A percentile compares a stretch with the other conserved stretches of the same genome.
These are phyloP conservation scores for Siniperca chuatsi DNA, from an alignment of 2,113 vertebrate genomes.

Conservation along the genomic window DNA sequence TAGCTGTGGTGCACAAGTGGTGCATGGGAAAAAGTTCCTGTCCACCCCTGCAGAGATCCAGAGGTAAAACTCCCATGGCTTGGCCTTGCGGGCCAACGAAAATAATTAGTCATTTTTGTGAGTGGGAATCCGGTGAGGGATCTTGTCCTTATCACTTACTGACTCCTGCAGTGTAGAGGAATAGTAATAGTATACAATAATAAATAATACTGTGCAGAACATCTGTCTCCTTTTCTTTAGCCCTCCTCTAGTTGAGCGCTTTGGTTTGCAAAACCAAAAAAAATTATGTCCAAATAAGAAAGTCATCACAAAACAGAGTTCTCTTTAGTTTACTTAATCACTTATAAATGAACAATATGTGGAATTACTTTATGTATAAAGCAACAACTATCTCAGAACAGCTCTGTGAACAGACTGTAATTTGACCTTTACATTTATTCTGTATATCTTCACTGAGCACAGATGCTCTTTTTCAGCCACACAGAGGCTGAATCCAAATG, in stretches of 20 bases:
- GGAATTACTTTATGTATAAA: no score
- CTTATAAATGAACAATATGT: neutral
- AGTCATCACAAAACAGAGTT: no score
- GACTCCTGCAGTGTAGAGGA: neutral
- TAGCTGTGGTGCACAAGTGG: neutral
- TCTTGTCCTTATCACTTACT: neutral
- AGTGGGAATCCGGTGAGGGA: neutral
- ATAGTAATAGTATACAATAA: no score
- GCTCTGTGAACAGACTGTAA: constrained; percentile 9
- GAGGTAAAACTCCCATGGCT: neutral
- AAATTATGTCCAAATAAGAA: no score
- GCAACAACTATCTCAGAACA: neutral
- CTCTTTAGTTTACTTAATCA: neutral
- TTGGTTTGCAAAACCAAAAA: no score
- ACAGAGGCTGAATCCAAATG: constrained; percentile 3
- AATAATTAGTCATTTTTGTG: neutral
- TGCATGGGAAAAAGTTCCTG: neutral
- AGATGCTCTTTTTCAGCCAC: constrained; percentile 37
- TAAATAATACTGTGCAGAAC: no score
- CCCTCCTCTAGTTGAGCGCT: neutral
- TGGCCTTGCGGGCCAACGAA: no score
- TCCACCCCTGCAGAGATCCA: neutral
- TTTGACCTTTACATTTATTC: constrained; percentile 10
- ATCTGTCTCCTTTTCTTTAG: neutral
- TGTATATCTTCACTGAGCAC: constrained; percentile 3